Base-by-base conservation (phyloP, 2,113 vertebrate species). In the Egretta garzetta region DNA sequence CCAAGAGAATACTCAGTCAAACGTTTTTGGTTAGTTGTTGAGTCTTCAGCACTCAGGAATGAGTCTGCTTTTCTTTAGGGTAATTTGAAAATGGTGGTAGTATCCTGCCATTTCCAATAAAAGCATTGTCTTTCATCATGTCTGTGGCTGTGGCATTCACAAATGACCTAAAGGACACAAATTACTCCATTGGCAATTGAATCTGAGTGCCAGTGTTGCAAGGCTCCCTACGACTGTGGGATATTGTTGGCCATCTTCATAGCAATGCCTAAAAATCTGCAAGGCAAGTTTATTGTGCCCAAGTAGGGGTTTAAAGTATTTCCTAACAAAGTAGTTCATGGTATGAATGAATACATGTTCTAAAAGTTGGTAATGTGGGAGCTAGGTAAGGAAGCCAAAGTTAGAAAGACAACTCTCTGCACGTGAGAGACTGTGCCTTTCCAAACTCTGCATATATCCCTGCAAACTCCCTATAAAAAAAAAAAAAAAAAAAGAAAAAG, bases 121-220 rank as follows among this genome's bases (percentile, higher is more conserved):
- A 72, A 64, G 8, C 10, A 15, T 66, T 62, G 3, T 19, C n/a
- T 80, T 53, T 45, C 24, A 6, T 45, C 7, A 1, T 33, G 49
- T 30, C 70, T 3, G 1, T 74, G 77, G 45, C n/a, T 0, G 0
- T n/a, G 60, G 35, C 77, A 45, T 72, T 94, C 35, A n/a, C 52
- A 56, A 52, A 0, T 72, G 52, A 82, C 28, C 12, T 22, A 5
- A 64, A 73, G 53, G 63, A 24, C 62, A 84, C 26, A 52, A 45
- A 39, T 66, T 1, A 39, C 10, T 67, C 59, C 43, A 47, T 1
- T 7, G 26, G 39, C n/a, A 58, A 3, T 6, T 47, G 49, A 49
- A 56, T 52, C 53, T 49, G 52, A 55, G 39, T 52, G 35, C 52
- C 43, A 30, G 26, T 32, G 49, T 9, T 66, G 58, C 0, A 0